Base-by-base conservation (phyloP, 2,113 vertebrate genomes). In the Oryzias woworae region DNA sequence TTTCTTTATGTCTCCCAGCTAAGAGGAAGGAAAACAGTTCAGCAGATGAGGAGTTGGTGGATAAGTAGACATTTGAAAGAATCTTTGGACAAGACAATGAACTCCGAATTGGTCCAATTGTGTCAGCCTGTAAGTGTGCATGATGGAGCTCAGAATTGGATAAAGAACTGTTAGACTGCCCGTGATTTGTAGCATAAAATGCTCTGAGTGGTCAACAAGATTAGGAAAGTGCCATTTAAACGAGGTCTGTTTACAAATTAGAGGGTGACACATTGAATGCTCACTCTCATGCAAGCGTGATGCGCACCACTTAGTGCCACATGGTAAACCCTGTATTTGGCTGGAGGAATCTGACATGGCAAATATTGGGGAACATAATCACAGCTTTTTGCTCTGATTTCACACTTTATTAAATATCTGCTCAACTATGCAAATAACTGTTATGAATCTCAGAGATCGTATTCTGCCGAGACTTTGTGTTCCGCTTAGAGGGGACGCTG, bases 1-100 rank as follows among this genome's bases (percentile, higher is more conserved):
- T 85, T 73, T 73, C 83, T 82, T 85, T 73, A 48, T 46, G 70
- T 58, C 65, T 59, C 7, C 3, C 13, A 45, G 23, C 63, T 55
- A 42, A 26, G 43, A 62, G 67, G 59, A 71, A 68, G 60, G 53
- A 56, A 36, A 10, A 0, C 10, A 36, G 7, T 36, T 36, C 36
- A 36, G 8, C 36, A 36, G 36, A 36, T 36, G 36, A 36, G 3
- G 2, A 36, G 36, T 36, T 12, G 36, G 2, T 12, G 36, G 36
- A 36, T 12, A 36, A 36, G 36, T 36, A 36, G 36, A 12, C 36
- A 36, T 36, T 36, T 10, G 8, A 36, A 12, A 36, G 31, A 36
- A 10, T 36, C 36, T 36, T 36, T 36, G 8, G 36, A 36, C 36
- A 36, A 36, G 36, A 36, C 36, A 36, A 36, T 36, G 36, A 36